Base-by-base conservation (phyloP, 1,140 invertebrate genomes). In the Goniozus legneri region DNA sequence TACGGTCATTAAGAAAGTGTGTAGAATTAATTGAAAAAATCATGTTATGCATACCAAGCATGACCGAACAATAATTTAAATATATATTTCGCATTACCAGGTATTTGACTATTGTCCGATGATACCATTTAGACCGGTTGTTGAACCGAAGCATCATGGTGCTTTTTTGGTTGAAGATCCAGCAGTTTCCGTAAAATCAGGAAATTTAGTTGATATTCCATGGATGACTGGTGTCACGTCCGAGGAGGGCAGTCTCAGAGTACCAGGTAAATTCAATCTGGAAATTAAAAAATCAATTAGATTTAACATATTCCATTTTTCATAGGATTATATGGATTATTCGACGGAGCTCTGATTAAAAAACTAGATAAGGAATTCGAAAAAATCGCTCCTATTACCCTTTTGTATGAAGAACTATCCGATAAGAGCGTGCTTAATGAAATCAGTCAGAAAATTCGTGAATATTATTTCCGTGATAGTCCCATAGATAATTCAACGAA, bases 111-210 rank as follows among this genome's bases (percentile, higher is more conserved):
- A 80, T 41, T 83, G 84, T 62, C 85, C 85, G 2, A 83, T 85
- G 82, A 86, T 86, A 45, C 83, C 84, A 2, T 88, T 87, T 54
- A 85, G 84, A 50, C 85, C 86, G 0, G 83, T 85, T 0, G 67
- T 86, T 14, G 85, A 88, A 65, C 82, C 82, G 0, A 63, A 80
- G 47, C 72, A 82, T 34, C 75, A 79, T 6, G 83, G 79, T n/a
- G 84, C 85, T 12, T 88, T 88, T 58, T 54, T 88, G 0, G 81
- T 76, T 0, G 74, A 79, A 50, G 72, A 78, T 53, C 83, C 84
- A 2, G 61, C 77, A 1, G 63, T 80, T 8, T 63, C 74, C 0
- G 57, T 79, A 0, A 65, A 64, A 47, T 43, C 60, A 6, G 82
- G 80, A 0, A 69, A 75, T 27, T 59, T 80, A 1, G 59, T 73